Evolutionary conservation across 2,113 vertebrate genomes (phyloP).

Genomic region (Ibidorhyncha struthersii): DNA sequence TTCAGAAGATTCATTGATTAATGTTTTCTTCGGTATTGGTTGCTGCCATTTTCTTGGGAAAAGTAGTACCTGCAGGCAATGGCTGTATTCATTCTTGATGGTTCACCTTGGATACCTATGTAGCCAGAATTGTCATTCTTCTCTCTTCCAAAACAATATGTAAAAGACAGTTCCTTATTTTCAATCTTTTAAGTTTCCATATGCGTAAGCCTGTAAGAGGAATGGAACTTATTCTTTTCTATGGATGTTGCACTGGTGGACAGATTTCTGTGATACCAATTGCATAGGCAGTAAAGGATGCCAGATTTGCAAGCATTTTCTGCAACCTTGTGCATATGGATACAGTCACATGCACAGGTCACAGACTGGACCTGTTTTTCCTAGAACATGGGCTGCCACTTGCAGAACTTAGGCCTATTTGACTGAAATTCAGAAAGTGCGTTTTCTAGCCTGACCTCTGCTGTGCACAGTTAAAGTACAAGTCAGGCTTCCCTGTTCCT

Average conservation of each 20-base stretch:
- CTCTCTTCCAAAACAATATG: background rate
- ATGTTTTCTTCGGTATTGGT: rapidly evolving
- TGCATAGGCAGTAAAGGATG: background rate
- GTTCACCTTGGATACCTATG: background rate
- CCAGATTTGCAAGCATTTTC: background rate
- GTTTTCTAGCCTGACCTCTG: background rate
- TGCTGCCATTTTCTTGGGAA: background rate
- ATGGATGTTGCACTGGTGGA: background rate
- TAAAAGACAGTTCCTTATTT: background rate
- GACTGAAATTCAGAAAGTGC: background rate
- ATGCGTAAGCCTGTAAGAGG: background rate
- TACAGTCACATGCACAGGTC: background rate
- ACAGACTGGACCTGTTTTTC: background rate
- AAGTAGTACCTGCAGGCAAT: background rate
- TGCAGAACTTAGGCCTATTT: background rate
- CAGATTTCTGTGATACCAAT: background rate
- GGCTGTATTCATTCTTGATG: background rate
- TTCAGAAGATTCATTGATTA: background rate
- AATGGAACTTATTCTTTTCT: background rate
- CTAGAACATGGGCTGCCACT: background rate
- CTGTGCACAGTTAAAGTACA: background rate
- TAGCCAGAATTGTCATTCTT: background rate
- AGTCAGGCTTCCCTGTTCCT: background rate
- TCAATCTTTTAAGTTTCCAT: background rate
- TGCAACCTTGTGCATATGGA: background rate